These are phyloP conservation scores for Tachycineta bicolor DNA, from an alignment of 2,113 vertebrate genomes.

Conservation along the genomic window DNA sequence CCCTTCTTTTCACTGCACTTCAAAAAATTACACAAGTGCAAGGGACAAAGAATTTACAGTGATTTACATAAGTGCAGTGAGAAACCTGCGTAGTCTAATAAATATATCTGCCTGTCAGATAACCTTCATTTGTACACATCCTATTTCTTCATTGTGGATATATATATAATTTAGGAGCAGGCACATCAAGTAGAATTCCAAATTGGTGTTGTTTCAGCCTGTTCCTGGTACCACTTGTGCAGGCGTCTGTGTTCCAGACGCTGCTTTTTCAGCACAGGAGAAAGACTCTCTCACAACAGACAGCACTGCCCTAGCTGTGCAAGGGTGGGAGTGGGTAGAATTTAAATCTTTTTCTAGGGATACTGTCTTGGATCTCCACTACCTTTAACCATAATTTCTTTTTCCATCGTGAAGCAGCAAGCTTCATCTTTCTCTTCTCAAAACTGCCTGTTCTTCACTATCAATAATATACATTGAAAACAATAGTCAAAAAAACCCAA, in stretches of 20 bases:
- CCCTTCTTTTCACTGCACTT: background rate
- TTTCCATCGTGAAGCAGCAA: background rate
- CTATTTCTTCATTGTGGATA: background rate
- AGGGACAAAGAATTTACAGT: background rate
- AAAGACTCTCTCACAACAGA: background rate
- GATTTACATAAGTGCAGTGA: background rate
- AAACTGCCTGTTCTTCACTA: background rate
- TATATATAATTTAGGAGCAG: constrained; percentile 13
- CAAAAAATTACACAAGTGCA: background rate
- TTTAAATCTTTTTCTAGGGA: constrained; percentile 27
- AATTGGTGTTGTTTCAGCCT: background rate
- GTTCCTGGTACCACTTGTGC: constrained; percentile 4
- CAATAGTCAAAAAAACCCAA: fast-evolving
- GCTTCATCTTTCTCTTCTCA: background rate
- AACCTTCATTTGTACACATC: background rate
- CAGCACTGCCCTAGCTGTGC: background rate
- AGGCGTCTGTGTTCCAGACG: background rate
- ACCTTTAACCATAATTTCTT: background rate
- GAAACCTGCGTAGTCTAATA: background rate
- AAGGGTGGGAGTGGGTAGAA: background rate
- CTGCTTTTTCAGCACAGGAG: constrained; percentile 22
- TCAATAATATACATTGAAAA: background rate
- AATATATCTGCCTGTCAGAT: background rate
- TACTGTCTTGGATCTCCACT: background rate
- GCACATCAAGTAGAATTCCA: constrained; percentile 6